Conservation (phyloP, 2,797 vertebrate species). For the Eutrigla gurnardus region DNA sequence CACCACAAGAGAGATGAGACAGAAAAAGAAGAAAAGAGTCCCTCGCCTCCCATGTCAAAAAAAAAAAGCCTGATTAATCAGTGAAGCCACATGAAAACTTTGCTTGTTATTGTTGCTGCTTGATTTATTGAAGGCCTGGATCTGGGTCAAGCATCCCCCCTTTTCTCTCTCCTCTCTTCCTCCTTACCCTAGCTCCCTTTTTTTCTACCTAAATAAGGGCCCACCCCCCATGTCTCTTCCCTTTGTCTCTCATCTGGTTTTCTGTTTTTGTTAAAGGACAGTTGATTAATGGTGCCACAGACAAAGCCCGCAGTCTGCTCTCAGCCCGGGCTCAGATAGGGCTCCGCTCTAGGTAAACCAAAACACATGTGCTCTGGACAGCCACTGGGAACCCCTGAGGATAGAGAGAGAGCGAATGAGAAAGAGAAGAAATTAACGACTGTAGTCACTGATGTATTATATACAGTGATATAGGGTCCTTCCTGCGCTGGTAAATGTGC, state of each 20-base stretch:
- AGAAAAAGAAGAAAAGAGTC: constrained; percentile 65
- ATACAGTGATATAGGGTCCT: constrained; percentile 54
- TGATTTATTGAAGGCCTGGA: constrained; percentile 85
- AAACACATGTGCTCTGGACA: constrained; percentile 80
- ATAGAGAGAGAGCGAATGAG: constrained; percentile 22
- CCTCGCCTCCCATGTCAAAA: constrained; percentile 54
- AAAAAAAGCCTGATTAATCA: constrained; percentile 75
- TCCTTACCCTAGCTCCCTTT: constrained; percentile 43
- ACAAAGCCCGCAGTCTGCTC: constrained; percentile 82
- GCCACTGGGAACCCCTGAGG: constrained; percentile 68
- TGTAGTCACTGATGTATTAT: constrained; percentile 64
- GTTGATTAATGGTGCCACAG: constrained; percentile 85
- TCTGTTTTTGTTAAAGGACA: constrained; percentile 84
- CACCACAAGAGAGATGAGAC: constrained; percentile 56
- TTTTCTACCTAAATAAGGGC: constrained; percentile 72
- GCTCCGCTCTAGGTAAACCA: constrained; percentile 77
- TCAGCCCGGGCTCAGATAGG: constrained; percentile 64
- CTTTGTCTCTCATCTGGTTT: constrained; percentile 87
- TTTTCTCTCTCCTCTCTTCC: constrained; percentile 36
- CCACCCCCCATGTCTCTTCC: constrained; percentile 77
- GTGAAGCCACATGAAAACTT: constrained; percentile 81
- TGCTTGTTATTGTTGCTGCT: constrained; percentile 83
- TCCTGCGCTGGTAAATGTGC: constrained; percentile 52
- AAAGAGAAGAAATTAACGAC: constrained; percentile 55
- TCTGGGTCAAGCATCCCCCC: constrained; percentile 75